Conservation (phyloP, 2,797 vertebrate genomes). For the Selene dorsalis region DNA sequence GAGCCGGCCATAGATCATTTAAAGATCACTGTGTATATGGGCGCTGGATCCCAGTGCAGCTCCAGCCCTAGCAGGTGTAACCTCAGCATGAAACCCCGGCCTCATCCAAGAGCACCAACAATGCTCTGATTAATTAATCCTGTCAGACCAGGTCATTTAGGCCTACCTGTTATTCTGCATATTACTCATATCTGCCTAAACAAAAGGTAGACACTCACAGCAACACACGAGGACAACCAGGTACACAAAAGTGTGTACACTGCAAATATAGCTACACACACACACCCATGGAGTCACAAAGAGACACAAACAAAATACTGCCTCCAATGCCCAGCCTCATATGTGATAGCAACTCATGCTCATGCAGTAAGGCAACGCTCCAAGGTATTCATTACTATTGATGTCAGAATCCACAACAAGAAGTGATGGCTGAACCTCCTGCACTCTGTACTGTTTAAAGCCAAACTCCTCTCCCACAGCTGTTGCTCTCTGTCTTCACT, state of each 20-base stretch:
- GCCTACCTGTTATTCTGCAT: constrained; percentile 70
- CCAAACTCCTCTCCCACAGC: constrained; percentile 73
- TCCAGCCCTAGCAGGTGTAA: constrained; percentile 71
- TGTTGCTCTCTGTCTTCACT: constrained; percentile 77
- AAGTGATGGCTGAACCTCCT: constrained; percentile 81
- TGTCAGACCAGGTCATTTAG: constrained; percentile 72
- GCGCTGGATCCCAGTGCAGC: constrained; percentile 47
- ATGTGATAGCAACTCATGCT: constrained; percentile 68
- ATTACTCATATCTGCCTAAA: constrained; percentile 61
- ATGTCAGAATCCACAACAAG: constrained; percentile 81
- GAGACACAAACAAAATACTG: constrained; percentile 54
- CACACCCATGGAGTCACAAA: constrained; percentile 42
- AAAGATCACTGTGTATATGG: constrained; percentile 54
- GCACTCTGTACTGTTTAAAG: constrained; percentile 81
- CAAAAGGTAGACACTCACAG: constrained; percentile 54
- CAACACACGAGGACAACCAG: constrained; percentile 38
- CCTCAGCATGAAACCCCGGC: constrained; percentile 60
- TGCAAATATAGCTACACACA: constrained; percentile 28
- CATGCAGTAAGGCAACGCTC: constrained; percentile 75
- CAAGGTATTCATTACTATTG: constrained; percentile 83
- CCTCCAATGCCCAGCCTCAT: constrained; percentile 47
- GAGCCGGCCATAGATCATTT: constrained; percentile 61
- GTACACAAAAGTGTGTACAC: constrained; percentile 36
- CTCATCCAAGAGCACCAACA: constrained; percentile 66
- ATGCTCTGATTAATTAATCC: constrained; percentile 77